Evolutionary conservation across 2,797 vertebrate species (phyloP).

Genomic region (Botia kubotai): DNA sequence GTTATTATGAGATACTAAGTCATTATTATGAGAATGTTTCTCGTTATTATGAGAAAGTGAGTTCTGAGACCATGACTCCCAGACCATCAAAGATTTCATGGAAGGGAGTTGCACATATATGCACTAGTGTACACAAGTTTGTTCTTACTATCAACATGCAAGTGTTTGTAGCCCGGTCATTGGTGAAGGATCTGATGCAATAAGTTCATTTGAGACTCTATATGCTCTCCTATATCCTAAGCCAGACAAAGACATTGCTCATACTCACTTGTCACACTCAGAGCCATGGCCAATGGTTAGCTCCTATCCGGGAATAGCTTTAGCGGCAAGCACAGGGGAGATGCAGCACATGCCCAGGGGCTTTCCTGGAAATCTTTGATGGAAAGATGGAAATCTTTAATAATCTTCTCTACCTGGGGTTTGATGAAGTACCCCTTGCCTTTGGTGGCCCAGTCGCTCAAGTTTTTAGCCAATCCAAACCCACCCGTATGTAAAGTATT

Average conservation of each 20-base stretch:
- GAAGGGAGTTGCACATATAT: slow-evolving; percentile 86
- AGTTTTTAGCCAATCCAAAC: slow-evolving; percentile 89
- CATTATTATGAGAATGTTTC: too few relatives aligned
- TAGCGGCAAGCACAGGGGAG: slow-evolving; percentile 87
- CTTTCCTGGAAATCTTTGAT: too few relatives aligned
- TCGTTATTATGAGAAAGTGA: too few relatives aligned
- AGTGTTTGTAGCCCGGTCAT: slow-evolving; percentile 80
- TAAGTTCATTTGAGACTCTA: background rate
- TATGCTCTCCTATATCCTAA: too few relatives aligned
- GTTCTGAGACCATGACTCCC: slow-evolving; percentile 81
- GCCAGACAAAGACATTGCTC: background rate
- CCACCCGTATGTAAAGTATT: slow-evolving; percentile 74
- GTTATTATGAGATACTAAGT: too few relatives aligned
- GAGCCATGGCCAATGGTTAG: slow-evolving; percentile 91
- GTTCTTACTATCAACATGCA: slow-evolving; percentile 82
- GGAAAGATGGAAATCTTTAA: slow-evolving; percentile 87
- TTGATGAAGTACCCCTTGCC: slow-evolving; percentile 86
- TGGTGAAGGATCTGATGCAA: background rate
- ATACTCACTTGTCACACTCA: slow-evolving; percentile 76
- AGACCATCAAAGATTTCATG: slow-evolving; percentile 85
- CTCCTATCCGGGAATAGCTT: slow-evolving; percentile 86
- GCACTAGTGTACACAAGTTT: slow-evolving; percentile 86
- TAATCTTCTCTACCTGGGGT: slow-evolving; percentile 80
- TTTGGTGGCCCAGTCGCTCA: slow-evolving; percentile 89
- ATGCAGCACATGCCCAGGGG: slow-evolving; percentile 93